Conservation (phyloP, 2,888 invertebrate species). For the Tolmerus cingulatus region DNA sequence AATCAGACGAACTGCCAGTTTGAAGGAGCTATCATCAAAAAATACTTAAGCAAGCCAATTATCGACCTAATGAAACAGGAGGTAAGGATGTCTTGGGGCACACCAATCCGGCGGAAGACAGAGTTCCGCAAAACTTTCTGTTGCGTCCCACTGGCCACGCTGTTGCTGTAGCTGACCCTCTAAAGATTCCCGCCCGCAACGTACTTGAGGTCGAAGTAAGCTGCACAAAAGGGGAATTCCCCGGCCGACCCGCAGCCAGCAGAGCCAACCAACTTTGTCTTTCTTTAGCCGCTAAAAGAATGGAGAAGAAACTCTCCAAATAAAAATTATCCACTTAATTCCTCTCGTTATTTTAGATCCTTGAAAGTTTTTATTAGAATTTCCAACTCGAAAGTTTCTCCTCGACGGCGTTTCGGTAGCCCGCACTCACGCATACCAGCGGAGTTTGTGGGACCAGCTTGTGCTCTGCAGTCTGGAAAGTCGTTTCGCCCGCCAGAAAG, state of each 20-base stretch:
- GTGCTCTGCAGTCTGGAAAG: background rate
- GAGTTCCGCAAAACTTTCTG: conserved; percentile 6
- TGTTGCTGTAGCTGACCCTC: background rate
- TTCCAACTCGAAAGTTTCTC: conserved; percentile 38
- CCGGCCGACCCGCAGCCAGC: conserved; percentile 1
- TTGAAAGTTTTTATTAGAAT: conserved; percentile 49
- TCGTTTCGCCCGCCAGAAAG: background rate
- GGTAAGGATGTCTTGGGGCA: conserved; percentile 47
- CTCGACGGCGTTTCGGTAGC: conserved; percentile 20
- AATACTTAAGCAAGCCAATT: conserved; percentile 56
- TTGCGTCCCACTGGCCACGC: background rate
- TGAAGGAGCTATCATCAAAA: conserved; percentile 52
- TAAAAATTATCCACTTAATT: conserved; percentile 53
- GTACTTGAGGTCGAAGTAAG: background rate
- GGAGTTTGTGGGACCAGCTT: background rate
- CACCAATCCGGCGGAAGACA: conserved; percentile 48
- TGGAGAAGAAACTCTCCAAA: conserved; percentile 48
- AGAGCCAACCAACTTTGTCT: conserved; percentile 28
- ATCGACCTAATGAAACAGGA: conserved; percentile 55
- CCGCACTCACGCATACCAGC: conserved; percentile 41
- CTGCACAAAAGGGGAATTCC: conserved; percentile 8
- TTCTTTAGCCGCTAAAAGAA: conserved; percentile 13
- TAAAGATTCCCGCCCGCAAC: background rate
- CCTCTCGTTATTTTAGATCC: conserved; percentile 52
- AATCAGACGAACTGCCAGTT: background rate